Conservation (phyloP, 2,797 vertebrate species). For the Ceryle rudis region DNA sequence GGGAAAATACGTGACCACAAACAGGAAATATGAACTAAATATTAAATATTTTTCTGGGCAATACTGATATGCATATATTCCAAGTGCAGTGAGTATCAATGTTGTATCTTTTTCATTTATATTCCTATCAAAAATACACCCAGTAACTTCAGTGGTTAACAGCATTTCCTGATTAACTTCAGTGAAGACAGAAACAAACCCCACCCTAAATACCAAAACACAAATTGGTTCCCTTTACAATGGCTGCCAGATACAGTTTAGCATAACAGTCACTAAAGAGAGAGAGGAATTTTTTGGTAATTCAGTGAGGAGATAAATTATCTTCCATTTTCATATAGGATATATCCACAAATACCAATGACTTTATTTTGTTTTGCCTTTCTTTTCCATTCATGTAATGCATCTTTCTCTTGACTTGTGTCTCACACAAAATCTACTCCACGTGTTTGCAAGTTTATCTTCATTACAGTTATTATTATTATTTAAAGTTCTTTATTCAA, state of each 20-base stretch:
- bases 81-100: background rate
- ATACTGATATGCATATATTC: background rate
- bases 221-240: background rate
- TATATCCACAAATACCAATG: background rate
- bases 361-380: constrained; percentile 10
- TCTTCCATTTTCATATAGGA: background rate
- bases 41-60: background rate
- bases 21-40: background rate
- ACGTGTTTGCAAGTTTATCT: background rate
- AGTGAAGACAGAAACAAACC: background rate
- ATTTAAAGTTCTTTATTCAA: background rate
- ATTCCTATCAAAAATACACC: background rate
- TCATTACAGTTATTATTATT: background rate
- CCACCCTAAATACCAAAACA: background rate
- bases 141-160: background rate
- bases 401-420: background rate
- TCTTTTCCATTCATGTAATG: background rate
- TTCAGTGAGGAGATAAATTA: background rate
- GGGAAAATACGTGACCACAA: background rate
- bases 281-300: constrained; percentile 2
- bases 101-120: background rate
- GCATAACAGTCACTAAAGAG: background rate
- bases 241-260: background rate
- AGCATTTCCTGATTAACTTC: constrained; percentile 5
- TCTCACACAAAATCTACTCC: background rate